Conservation (phyloP, 1,140 invertebrate genomes). For the Oscheius sp. region DNA sequence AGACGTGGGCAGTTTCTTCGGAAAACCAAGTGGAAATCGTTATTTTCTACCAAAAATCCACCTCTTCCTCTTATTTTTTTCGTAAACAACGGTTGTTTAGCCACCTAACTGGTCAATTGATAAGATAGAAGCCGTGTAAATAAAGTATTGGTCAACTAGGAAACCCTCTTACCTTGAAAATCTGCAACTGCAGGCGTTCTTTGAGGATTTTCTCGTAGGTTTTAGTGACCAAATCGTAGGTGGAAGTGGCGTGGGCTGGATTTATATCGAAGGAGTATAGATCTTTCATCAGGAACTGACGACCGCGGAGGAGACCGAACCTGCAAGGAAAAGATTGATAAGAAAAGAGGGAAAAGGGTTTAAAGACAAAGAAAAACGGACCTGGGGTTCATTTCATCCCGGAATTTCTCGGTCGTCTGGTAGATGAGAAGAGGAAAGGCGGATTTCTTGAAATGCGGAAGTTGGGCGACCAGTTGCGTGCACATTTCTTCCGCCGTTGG, state of each 20-base stretch:
- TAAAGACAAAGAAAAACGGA: neutral
- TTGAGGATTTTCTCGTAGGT: slow-evolving; percentile 28
- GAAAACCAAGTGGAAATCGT: no score
- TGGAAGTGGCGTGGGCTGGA: neutral
- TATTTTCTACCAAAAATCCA: no score
- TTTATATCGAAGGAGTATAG: slow-evolving; percentile 26
- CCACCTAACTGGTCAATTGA: no score
- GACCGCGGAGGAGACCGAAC: slow-evolving; percentile 24
- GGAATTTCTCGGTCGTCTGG: slow-evolving; percentile 34
- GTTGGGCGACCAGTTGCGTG: slow-evolving; percentile 8
- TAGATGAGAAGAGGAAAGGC: slow-evolving; percentile 27
- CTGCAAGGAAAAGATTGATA: neutral
- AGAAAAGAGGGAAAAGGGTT: neutral
- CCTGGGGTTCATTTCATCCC: slow-evolving; percentile 38
- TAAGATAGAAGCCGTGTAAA: no score
- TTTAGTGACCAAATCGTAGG: slow-evolving; percentile 4
- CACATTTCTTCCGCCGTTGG: slow-evolving; percentile 37
- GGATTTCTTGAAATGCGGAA: slow-evolving; percentile 1
- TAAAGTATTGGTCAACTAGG: no score
- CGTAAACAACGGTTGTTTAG: no score
- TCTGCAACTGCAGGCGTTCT: slow-evolving; percentile 26
- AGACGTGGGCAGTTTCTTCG: no score
- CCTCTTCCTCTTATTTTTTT: no score
- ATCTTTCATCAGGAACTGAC: slow-evolving; percentile 38
- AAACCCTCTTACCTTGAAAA: slow-evolving; percentile 32